Evolutionary conservation across 2,113 vertebrate genomes (phyloP), one percentile per base, ranked within the genome.

Genomic region (Cygnus buccinator): DNA sequence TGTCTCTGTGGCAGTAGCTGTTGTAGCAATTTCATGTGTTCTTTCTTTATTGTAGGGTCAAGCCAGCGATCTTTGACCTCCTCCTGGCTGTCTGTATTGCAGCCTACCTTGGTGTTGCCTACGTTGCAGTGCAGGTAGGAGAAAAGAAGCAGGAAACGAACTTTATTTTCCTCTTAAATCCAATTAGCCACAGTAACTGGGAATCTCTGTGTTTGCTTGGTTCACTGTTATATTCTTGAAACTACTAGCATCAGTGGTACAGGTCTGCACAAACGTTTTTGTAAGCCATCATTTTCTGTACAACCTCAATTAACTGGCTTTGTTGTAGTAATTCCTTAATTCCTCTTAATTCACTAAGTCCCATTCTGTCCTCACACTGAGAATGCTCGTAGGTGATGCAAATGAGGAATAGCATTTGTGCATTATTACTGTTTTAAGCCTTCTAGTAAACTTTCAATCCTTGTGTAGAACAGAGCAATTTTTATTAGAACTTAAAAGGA

Each of bases 21-120:
- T 68, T 94, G 71, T 16, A 59, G 31, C 71, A 39, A 41, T 87
- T 63, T 14, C 39, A 9, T 6, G 4, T 48, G 72, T 43, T 35
- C 11, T 20, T 41, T 73, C 41, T 82, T 59, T 55, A 6, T 94
- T 80, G 9, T 97, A 99, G 99, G 98, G 99, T 99, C 93, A 99
- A 99, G 93, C 99, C 99, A 4, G 99, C 99, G 6, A 99, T 99
- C 94, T 99, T 99, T n/a, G 99, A 99, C 97, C 98, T 99, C 76
- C 98, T 99, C 33, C 97, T 99, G 94, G 99, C 99, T 1, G 97
- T 99, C 67, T 99, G 99, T 95, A 99, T 99, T 4, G 98, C 99
- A 31, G 99, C 98, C 62, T 99, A 99, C 97, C 98, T 99, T 11
- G 99, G 99, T 10, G 96, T 99, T 91, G 98, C 99, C 91, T 99